Percentiles rank a stretch among this genome's conserved stretches.
Conservation (phyloP, 2,113 vertebrate genomes). For the Fulica atra region DNA sequence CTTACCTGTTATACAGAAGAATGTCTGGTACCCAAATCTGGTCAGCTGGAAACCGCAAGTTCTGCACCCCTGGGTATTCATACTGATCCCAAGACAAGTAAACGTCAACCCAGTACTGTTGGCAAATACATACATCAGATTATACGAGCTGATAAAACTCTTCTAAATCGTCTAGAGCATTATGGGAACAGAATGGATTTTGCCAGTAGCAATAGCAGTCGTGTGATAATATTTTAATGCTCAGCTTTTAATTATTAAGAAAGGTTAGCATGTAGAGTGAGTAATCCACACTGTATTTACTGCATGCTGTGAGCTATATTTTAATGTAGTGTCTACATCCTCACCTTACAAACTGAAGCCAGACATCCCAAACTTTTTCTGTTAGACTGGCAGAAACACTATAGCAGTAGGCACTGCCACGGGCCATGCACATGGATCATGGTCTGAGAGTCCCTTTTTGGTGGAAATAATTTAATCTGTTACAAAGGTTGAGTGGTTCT, state of each 20-base stretch:
- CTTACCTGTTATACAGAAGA: slow-evolving; percentile 92
- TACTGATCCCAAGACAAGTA: slow-evolving; percentile 88
- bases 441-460: not conserved
- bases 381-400: not conserved
- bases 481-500: not conserved
- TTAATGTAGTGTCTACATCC: not conserved
- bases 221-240: not conserved
- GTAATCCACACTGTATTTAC: not conserved
- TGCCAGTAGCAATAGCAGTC: not conserved
- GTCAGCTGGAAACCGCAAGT: slow-evolving; percentile 84
- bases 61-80: slow-evolving; percentile 85
- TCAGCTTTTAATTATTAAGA: not conserved
- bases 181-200: not conserved
- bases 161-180: not conserved
- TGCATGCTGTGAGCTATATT: not conserved
- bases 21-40: slow-evolving; percentile 91
- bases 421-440: accelerated
- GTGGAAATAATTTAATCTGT: not conserved
- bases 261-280: not conserved
- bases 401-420: not conserved
- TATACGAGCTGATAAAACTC: not conserved
- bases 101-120: slow-evolving; percentile 83
- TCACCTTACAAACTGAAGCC: not conserved
- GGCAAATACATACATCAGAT: slow-evolving; percentile 8
- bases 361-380: not conserved